These are phyloP conservation scores for Timema podura DNA, from an alignment of 2,888 invertebrate genomes.

Conservation along the genomic window DNA sequence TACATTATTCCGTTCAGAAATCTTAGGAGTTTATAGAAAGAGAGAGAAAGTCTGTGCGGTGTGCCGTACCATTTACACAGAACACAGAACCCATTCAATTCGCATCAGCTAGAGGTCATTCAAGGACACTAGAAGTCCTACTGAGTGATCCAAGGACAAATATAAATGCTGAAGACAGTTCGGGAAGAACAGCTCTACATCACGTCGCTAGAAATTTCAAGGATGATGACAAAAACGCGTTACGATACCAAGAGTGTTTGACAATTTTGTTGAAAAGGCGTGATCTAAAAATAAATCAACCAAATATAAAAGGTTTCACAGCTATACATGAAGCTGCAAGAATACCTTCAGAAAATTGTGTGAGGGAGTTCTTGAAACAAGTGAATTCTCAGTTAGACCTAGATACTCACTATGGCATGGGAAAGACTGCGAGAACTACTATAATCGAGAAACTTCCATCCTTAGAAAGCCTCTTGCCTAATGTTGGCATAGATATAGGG, in stretches of 20 bases:
- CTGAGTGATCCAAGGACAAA: constrained; percentile 46
- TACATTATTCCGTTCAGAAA: too few species aligned
- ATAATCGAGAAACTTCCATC: constrained; percentile 17
- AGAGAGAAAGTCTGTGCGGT: too few species aligned
- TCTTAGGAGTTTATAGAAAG: too few species aligned
- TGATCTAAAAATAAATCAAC: constrained; percentile 40
- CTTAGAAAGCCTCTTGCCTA: constrained; percentile 10
- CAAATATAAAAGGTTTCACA: constrained; percentile 39
- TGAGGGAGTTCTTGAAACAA: constrained; percentile 3
- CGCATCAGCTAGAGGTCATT: constrained; percentile 53
- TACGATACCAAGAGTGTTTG: constrained; percentile 30
- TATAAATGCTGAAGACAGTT: constrained; percentile 49
- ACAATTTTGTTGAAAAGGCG: constrained; percentile 37
- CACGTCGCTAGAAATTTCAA: constrained; percentile 49
- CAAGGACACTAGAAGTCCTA: constrained; percentile 49
- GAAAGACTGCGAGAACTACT: constrained; percentile 13
- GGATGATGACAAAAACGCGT: neutral
- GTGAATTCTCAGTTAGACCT: constrained; percentile 11
- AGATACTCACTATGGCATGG: constrained; percentile 10
- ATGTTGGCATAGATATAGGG: neutral
- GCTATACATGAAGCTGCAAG: constrained; percentile 41
- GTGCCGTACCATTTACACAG: too few species aligned
- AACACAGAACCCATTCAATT: constrained; percentile 62
- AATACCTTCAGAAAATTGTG: neutral
- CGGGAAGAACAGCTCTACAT: constrained; percentile 53